These are phyloP conservation scores for Ambastaia sidthimunki DNA, from an alignment of 2,797 vertebrate species.

Conservation along the genomic window DNA sequence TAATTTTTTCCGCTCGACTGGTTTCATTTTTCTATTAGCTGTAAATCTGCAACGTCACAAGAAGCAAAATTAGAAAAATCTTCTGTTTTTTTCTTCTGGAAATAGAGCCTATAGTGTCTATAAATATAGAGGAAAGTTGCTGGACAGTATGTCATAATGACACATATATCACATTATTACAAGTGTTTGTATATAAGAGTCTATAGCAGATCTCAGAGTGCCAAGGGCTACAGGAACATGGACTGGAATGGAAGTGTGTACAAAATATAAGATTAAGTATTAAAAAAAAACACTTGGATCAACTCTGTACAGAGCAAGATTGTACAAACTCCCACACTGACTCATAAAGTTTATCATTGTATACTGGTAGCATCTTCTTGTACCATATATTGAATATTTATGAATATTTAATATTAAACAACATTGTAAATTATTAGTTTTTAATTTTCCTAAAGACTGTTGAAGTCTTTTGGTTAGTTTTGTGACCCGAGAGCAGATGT, in stretches of 20 bases:
- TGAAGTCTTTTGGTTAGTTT: no score
- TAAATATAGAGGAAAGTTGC: not conserved
- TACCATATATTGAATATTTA: no score
- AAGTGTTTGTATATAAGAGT: conserved; percentile 3
- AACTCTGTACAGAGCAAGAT: not conserved
- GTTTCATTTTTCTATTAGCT: conserved; percentile 17
- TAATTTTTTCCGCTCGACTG: conserved; percentile 7
- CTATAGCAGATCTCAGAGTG: not conserved
- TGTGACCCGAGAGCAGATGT: no score
- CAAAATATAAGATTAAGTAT: not conserved
- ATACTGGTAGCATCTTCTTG: no score
- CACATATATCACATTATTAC: conserved; percentile 1
- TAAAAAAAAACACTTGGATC: not conserved
- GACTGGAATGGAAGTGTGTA: not conserved
- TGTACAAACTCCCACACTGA: not conserved
- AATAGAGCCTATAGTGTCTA: not conserved
- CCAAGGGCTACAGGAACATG: not conserved
- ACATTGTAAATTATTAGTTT: no score
- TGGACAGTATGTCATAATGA: not conserved
- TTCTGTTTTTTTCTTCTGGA: no score
- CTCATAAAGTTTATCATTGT: no score
- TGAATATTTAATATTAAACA: no score
- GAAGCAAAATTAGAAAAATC: conserved; percentile 3
- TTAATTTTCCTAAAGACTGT: no score
- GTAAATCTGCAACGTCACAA: conserved; percentile 11